phyloP scores from a whole-genome alignment of 2,113 vertebrate genomes.

The Canis aureus region DNA sequence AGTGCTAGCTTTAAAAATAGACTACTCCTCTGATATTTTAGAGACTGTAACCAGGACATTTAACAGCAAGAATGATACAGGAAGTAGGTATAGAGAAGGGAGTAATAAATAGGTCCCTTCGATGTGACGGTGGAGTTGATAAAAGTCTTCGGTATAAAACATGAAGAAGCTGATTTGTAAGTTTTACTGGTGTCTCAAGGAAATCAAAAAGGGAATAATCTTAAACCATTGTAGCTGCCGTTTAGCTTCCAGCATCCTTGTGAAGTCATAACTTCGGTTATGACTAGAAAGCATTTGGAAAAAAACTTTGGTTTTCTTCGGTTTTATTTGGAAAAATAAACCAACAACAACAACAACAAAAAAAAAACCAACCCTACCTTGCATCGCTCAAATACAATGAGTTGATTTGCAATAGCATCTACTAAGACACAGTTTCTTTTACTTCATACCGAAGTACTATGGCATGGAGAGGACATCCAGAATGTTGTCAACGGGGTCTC shows the following conservation, averaged over 20 bases:
- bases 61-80: not conserved
- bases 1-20: not conserved
- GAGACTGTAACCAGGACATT: not conserved
- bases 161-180: not conserved
- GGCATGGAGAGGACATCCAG: slow-evolving; percentile 8
- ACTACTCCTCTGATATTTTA: not conserved
- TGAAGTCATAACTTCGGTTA: not conserved
- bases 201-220: not conserved
- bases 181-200: not conserved
- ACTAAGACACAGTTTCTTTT: not conserved
- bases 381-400: not conserved
- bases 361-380: not conserved
- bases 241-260: not conserved
- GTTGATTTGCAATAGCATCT: not conserved
- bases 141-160: not conserved
- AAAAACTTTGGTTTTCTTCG: too few species aligned
- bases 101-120: not conserved
- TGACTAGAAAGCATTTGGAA: not conserved
- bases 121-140: not conserved
- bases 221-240: not conserved
- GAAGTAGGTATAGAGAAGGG: not conserved
- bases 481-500: slow-evolving; percentile 21
- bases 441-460: not conserved
- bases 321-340: not conserved
- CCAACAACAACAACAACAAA: not conserved